These are phyloP conservation scores for Myotis brandtii DNA, from an alignment of 2,113 vertebrate species.

Conservation along the genomic window DNA sequence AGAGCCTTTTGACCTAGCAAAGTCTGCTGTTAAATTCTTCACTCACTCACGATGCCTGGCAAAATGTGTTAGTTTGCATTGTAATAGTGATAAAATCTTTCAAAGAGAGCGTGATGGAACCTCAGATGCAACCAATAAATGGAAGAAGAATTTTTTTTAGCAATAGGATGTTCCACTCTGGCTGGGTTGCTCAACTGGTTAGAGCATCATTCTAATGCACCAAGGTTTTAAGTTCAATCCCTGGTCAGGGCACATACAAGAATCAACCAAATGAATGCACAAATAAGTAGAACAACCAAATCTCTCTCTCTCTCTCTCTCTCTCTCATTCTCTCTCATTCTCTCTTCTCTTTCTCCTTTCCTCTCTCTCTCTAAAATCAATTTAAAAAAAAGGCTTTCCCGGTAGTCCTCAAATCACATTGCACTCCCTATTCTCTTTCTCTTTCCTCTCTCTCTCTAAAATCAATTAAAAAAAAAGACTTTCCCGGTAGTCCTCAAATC, in stretches of 20 bases:
- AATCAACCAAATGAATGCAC: neutral
- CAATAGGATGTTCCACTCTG: neutral
- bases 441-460: no score
- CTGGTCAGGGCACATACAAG: neutral
- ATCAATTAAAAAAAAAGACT: no score
- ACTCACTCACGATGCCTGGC: neutral
- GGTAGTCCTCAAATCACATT: neutral
- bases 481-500: neutral
- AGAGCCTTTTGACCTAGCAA: neutral
- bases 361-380: neutral
- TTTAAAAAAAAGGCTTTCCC: neutral
- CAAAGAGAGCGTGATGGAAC: neutral
- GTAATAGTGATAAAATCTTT: neutral
- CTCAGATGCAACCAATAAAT: neutral
- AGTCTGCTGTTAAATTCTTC: neutral
- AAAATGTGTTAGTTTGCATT: neutral
- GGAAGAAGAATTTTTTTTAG: neutral
- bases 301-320: no score
- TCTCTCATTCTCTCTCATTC: no score
- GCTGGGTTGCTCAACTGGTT: neutral
- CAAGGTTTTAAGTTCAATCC: neutral
- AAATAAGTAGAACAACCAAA: neutral
- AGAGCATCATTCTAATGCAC: neutral
- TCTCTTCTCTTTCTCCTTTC: no score
- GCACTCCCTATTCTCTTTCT: neutral